phyloP scores from a whole-genome alignment of 2,113 vertebrate species.

The Raja brachyura region DNA sequence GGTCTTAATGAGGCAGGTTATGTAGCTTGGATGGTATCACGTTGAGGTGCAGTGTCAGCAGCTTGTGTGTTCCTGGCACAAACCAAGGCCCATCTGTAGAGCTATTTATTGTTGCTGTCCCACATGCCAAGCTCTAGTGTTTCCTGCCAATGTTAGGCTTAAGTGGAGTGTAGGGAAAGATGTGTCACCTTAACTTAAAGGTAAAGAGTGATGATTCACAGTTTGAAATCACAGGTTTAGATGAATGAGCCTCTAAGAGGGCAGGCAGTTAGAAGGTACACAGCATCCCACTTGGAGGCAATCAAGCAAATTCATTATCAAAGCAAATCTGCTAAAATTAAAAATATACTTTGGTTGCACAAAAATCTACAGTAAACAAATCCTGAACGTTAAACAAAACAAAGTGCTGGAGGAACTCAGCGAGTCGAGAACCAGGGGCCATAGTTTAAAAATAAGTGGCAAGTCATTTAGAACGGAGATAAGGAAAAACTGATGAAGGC shows the following conservation, averaged over 20 bases:
- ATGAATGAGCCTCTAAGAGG: not conserved
- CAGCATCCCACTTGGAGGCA: not conserved
- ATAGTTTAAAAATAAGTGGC: too few species aligned
- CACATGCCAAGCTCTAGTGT: not conserved
- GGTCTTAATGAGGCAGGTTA: not conserved
- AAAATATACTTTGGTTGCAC: too few species aligned
- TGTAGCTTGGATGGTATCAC: not conserved
- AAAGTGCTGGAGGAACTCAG: too few species aligned
- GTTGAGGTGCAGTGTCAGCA: not conserved
- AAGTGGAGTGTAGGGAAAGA: not conserved
- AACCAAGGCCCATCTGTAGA: not conserved
- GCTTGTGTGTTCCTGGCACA: not conserved
- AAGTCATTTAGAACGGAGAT: too few species aligned
- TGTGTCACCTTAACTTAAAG: not conserved
- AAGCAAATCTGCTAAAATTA: too few species aligned
- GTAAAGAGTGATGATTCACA: not conserved
- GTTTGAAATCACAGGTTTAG: not conserved
- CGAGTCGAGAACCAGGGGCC: too few species aligned
- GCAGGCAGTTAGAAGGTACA: not conserved
- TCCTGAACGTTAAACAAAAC: too few species aligned
- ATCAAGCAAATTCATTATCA: not conserved
- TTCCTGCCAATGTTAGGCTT: not conserved
- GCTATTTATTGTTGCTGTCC: not conserved
- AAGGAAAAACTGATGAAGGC: too few species aligned
- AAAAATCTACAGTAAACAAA: too few species aligned